Percentiles rank a stretch among this genome's conserved stretches.
Evolutionary conservation across 2,797 vertebrate genomes (phyloP).

Genomic region (Pristis pectinata): DNA sequence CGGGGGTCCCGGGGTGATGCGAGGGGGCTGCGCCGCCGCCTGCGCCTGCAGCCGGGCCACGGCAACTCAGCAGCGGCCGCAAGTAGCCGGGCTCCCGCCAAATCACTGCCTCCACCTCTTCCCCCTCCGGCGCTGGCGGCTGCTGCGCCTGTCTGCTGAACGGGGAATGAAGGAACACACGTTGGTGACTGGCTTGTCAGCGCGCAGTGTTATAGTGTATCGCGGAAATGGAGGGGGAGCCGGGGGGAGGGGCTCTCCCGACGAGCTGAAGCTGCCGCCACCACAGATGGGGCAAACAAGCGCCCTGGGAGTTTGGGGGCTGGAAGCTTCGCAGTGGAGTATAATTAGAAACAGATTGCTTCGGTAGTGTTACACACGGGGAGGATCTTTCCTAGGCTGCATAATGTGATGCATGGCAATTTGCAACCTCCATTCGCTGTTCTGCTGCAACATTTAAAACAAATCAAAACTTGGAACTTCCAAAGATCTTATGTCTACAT

Average conservation of each 20-base stretch:
- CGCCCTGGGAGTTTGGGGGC: background rate
- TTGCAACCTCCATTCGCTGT: background rate
- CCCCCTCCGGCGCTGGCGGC: too few species aligned
- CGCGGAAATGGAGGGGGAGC: background rate
- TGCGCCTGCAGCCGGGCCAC: too few species aligned
- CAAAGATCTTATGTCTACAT: background rate
- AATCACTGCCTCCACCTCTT: too few species aligned
- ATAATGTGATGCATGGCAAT: background rate
- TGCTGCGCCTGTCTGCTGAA: too few species aligned
- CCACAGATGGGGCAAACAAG: background rate
- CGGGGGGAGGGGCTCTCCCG: background rate
- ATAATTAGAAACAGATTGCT: conserved; percentile 30
- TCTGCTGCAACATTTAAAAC: too few species aligned
- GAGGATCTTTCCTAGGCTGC: background rate
- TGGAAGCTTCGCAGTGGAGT: background rate
- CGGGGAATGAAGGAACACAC: too few species aligned
- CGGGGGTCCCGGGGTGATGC: too few species aligned
- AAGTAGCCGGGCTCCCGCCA: too few species aligned
- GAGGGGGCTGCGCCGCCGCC: too few species aligned
- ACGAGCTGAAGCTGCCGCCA: background rate
- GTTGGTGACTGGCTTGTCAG: too few species aligned
- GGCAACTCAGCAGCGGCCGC: too few species aligned
- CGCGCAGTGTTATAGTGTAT: too few species aligned
- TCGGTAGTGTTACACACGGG: background rate
- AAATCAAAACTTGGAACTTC: background rate